Evolutionary conservation across 2,113 vertebrate genomes (phyloP), one percentile per base, ranked within the genome.

Genomic region (Raja brachyura): DNA sequence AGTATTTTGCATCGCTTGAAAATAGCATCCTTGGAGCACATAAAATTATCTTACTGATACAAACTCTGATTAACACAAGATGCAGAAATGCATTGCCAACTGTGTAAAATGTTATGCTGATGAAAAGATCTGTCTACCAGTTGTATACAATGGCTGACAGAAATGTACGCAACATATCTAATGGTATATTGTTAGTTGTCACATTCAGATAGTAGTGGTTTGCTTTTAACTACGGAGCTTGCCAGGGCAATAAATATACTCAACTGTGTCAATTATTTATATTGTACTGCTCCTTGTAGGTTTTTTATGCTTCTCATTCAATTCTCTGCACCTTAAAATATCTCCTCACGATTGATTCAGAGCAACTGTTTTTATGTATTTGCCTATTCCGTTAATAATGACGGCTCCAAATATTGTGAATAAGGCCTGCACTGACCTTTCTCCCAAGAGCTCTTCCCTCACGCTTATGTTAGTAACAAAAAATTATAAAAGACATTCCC

Each of bases 161-260:
- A 85, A 83, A 85, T n/a, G 56, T 85, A 56, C 25, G 33, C 33
- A 90, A 70, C 33, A 90, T 90, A n/a, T 68, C 59, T 68, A 70
- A 39, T 68, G 86, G 61, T 68, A 5, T 90, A 68, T 68, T 90
- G 86, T 90, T 56, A 90, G 86, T 90, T 90, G 86, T 68, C 18
- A 70, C 7, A n/a, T 18, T 1, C 18, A 70, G 61, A 22, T 39
- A 39, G 20, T 4, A 70, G 66, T 39, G 63, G 7, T 68, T 90
- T 90, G 88, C 31, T 25, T 90, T 85, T 90, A 90, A 48, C 66
- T 90, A 39, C 10, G 31, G 86, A 90, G 31, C 33, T 39, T n/a
- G 16, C 70, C 6, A 39, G 70, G 22, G 88, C 20, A 70, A 63
- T 90, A 39, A 70, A 90, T 56, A 90, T 22, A 70, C 88, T 90